These are phyloP conservation scores for Hirudo medicinalis DNA, from an alignment of 1,140 invertebrate genomes.

Conservation along the genomic window DNA sequence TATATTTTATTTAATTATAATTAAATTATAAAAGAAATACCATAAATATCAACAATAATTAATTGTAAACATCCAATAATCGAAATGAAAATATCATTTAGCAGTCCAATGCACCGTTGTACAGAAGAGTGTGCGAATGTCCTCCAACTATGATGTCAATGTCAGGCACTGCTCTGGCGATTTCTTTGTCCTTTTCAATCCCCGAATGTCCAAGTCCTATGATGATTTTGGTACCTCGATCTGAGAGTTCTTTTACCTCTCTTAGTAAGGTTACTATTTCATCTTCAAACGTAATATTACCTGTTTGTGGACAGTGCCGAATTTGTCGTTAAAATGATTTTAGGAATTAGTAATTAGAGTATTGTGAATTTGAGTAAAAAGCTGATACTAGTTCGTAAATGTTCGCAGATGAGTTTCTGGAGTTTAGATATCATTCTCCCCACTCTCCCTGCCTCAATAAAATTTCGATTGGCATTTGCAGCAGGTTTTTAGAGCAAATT, in stretches of 20 bases:
- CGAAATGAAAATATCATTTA: no score
- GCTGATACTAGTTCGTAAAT: no score
- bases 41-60: no score
- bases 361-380: no score
- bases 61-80: no score
- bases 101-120: background rate
- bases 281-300: background rate
- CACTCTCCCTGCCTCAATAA: no score
- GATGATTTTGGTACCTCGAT: background rate
- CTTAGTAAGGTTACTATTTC: background rate
- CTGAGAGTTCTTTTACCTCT: background rate
- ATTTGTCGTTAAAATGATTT: background rate
- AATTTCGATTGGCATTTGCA: background rate
- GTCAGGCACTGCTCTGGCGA: background rate
- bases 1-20: no score
- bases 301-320: background rate
- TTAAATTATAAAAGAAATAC: no score
- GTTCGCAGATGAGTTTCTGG: no score
- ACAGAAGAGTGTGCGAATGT: background rate
- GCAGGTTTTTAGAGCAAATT: background rate
- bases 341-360: background rate
- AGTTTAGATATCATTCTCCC: no score
- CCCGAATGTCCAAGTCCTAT: background rate
- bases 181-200: background rate
- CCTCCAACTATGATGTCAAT: conserved; percentile 8